A percentile compares a stretch with the other conserved stretches of the same genome.
These are phyloP conservation scores for Phataginus tetradactyla DNA, from an alignment of 2,797 vertebrate species.

Conservation along the genomic window DNA sequence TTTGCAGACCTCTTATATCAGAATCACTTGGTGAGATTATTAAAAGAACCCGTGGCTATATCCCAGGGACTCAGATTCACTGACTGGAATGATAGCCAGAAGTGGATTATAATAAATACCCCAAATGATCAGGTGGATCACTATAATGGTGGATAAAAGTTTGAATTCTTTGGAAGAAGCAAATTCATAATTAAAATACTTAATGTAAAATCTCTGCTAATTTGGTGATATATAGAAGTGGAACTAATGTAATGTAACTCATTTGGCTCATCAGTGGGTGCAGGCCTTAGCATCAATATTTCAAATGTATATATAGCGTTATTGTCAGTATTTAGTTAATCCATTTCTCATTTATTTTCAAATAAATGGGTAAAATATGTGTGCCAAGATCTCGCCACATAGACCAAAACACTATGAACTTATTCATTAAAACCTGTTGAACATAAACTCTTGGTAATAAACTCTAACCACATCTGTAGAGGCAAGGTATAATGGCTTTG, in stretches of 20 bases:
- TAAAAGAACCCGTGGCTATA: background rate
- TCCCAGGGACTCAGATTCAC: background rate
- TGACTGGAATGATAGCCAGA: background rate
- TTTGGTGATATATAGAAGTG: background rate
- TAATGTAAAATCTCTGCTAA: background rate
- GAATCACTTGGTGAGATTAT: background rate
- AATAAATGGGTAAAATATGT: background rate
- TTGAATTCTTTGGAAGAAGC: background rate
- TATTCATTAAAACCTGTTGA: background rate
- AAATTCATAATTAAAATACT: background rate
- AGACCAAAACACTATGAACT: background rate
- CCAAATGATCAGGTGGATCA: background rate
- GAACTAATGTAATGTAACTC: background rate
- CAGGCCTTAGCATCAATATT: background rate
- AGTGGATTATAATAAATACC: constrained; percentile 5
- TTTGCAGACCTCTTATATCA: background rate
- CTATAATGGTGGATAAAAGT: background rate
- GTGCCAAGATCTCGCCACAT: background rate
- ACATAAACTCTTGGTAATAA: background rate
- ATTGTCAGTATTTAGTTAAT: background rate
- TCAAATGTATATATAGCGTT: background rate
- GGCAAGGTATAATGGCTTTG: background rate
- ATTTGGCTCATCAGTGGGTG: background rate
- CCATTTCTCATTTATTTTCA: background rate
- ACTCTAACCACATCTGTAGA: background rate